Percentiles rank a stretch among this genome's conserved stretches.
Conservation (phyloP, 53 echinoderm and acorn worm species). For the Holothuria scabra region DNA sequence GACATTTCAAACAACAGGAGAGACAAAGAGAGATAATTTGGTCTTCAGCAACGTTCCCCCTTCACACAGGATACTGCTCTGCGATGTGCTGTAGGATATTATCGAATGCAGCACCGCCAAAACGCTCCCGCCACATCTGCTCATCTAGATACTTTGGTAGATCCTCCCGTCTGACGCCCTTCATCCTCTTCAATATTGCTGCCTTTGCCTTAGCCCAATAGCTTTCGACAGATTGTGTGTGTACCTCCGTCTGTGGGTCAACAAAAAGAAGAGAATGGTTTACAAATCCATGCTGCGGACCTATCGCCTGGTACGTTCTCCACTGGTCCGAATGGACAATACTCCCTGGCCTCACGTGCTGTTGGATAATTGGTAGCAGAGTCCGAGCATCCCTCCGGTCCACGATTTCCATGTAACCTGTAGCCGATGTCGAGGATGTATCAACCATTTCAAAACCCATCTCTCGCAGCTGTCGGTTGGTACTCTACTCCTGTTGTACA, state of each 20-base stretch:
- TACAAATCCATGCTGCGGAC: neutral
- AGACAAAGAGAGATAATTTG: no score
- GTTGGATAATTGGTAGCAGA: neutral
- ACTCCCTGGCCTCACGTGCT: neutral
- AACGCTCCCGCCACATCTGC: no score
- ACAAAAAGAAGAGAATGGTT: slow-evolving; percentile 30
- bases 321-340: slow-evolving; percentile 20
- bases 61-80: no score
- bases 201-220: no score
- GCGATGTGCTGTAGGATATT: no score
- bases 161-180: no score
- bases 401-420: neutral
- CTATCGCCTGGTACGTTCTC: neutral
- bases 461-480: neutral
- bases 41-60: no score
- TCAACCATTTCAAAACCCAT: slow-evolving; percentile 6
- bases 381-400: neutral
- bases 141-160: no score
- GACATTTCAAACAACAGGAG: no score
- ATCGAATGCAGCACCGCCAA: no score
- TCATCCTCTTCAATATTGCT: no score
- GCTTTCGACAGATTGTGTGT: neutral
- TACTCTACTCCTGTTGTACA: neutral
- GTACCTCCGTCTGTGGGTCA: neutral
- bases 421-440: neutral